Evolutionary conservation across 1,140 invertebrate genomes (phyloP).

Genomic region (Bombus pascuorum): DNA sequence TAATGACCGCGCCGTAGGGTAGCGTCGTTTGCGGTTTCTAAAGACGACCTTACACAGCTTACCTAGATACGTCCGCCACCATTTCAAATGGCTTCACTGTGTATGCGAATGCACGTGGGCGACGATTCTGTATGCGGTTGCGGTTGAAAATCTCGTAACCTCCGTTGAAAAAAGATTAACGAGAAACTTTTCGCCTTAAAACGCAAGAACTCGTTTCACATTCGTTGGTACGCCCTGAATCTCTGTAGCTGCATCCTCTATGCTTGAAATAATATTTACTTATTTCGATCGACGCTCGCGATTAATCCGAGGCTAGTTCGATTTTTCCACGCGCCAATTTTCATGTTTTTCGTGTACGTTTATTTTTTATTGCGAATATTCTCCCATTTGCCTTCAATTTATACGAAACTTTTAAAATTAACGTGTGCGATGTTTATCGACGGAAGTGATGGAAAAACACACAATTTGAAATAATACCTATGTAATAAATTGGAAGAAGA

Average conservation of each 20-base stretch:
- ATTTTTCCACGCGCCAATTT: background rate
- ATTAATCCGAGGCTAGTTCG: background rate
- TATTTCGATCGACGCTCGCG: background rate
- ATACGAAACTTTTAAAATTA: background rate
- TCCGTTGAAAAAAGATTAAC: constrained; percentile 31
- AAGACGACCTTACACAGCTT: constrained; percentile 25
- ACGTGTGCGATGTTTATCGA: background rate
- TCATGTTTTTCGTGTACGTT: background rate
- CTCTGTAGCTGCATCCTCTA: background rate
- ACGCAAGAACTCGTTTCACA: background rate
- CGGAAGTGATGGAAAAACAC: background rate
- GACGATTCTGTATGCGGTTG: background rate
- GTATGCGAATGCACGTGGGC: background rate
- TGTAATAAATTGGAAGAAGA: background rate
- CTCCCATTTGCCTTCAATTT: background rate
- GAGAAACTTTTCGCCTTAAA: constrained; percentile 12
- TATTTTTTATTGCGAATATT: too few relatives aligned
- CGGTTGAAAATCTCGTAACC: constrained; percentile 29
- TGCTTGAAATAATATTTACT: background rate
- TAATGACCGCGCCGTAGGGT: constrained; percentile 1
- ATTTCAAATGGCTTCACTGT: constrained; percentile 34
- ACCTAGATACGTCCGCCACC: constrained; percentile 20
- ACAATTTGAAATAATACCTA: background rate
- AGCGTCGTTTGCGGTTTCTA: constrained; percentile 9
- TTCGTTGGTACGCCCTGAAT: background rate